phyloP scores from a whole-genome alignment of 2,888 invertebrate species.

The Rhorus exstirpatorius region DNA sequence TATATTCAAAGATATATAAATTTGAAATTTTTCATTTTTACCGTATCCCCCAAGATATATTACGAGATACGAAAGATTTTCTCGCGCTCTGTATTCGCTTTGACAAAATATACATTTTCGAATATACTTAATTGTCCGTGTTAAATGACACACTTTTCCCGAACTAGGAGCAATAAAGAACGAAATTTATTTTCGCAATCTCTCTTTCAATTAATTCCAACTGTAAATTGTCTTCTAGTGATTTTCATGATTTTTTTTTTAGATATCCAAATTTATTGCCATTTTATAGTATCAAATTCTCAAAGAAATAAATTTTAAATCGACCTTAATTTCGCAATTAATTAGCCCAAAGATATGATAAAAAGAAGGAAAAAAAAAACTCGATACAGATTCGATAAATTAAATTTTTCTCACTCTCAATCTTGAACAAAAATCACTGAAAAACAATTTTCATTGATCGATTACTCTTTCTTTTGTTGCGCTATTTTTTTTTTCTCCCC shows the following conservation, averaged over 20 bases:
- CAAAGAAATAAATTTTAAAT: too few species aligned
- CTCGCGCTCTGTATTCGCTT: neutral
- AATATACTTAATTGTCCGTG: neutral
- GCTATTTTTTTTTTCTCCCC: neutral
- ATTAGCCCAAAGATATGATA: neutral
- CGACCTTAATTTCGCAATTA: neutral
- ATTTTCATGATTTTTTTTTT: neutral
- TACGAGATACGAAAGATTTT: neutral
- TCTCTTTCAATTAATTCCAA: neutral
- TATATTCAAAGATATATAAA: neutral
- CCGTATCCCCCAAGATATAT: too few species aligned
- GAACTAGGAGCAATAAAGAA: neutral
- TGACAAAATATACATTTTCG: neutral
- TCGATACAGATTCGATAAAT: neutral
- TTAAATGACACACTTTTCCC: neutral
- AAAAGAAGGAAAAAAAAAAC: too few species aligned
- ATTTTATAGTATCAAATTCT: too few species aligned
- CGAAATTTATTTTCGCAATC: neutral
- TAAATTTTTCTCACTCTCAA: neutral
- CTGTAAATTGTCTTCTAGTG: neutral
- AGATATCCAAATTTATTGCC: neutral
- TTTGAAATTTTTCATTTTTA: neutral
- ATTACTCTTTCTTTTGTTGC: neutral
- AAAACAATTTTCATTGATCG: neutral
- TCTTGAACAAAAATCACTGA: neutral